phyloP scores from a whole-genome alignment of 2,888 invertebrate genomes.

The Chironomus riparius region DNA sequence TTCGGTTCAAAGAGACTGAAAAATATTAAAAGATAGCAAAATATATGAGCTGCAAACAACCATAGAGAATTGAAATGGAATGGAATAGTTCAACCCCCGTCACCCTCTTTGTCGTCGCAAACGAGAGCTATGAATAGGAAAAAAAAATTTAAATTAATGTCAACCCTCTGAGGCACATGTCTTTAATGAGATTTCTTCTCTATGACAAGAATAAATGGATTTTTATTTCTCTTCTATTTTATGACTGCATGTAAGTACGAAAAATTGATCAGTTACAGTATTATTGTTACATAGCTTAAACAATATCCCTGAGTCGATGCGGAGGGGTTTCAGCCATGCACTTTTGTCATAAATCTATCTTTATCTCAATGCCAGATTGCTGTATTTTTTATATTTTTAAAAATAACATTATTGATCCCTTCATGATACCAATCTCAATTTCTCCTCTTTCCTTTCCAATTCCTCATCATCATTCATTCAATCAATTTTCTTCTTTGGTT shows the following conservation, averaged over 20 bases:
- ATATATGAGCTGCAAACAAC: neutral
- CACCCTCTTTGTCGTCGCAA: neutral
- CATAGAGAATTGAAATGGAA: neutral
- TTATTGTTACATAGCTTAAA: too few species aligned
- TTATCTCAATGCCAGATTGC: neutral
- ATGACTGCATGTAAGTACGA: neutral
- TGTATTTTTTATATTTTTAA: neutral
- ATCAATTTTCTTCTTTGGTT: neutral
- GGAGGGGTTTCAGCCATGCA: neutral
- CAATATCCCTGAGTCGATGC: neutral
- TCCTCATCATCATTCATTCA: too few species aligned
- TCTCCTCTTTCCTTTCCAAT: neutral
- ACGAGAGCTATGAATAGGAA: neutral
- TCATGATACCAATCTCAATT: slow-evolving; percentile 9
- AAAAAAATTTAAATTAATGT: slow-evolving; percentile 20
- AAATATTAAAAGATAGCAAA: neutral
- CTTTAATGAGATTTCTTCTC: slow-evolving; percentile 24
- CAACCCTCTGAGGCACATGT: slow-evolving; percentile 26
- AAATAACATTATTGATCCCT: slow-evolving; percentile 19
- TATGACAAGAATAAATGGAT: slow-evolving; percentile 20
- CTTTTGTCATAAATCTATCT: slow-evolving; percentile 19
- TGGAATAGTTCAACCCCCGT: neutral
- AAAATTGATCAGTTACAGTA: slow-evolving; percentile 23
- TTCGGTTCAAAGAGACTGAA: too few species aligned
- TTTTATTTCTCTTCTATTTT: neutral